Conservation (phyloP, 2,113 vertebrate species). For the Phylloscopus trochiloides region DNA sequence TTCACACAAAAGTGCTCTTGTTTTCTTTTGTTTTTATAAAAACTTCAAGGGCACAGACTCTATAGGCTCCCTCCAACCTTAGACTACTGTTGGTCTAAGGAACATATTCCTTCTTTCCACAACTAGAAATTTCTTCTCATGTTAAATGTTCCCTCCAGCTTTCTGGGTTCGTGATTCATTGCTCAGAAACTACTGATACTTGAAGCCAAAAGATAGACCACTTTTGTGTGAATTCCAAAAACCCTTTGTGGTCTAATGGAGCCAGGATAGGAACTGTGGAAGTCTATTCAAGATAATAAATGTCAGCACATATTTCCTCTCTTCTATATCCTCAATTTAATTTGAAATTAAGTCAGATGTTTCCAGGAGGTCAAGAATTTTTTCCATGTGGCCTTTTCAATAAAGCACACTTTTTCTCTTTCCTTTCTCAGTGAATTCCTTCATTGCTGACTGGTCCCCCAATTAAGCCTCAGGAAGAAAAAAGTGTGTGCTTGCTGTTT, state of each 20-base stretch:
- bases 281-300: background rate
- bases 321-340: background rate
- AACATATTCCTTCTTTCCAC: background rate
- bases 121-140: background rate
- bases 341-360: background rate
- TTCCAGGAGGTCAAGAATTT: background rate
- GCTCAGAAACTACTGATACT: background rate
- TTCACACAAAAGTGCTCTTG: background rate
- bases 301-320: background rate
- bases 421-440: background rate
- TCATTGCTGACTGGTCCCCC: background rate
- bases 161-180: background rate
- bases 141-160: background rate
- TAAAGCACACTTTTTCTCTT: background rate
- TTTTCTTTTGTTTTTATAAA: background rate
- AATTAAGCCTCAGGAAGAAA: background rate
- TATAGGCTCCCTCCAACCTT: fast-evolving
- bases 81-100: background rate
- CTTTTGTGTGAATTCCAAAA: background rate
- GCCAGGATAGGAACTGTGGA: background rate
- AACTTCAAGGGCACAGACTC: background rate
- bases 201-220: background rate
- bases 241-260: background rate
- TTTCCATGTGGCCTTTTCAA: background rate
- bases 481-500: background rate